Evolutionary conservation across 1,140 invertebrate genomes (phyloP).

Genomic region (Pseudomyrmex pallidus): DNA sequence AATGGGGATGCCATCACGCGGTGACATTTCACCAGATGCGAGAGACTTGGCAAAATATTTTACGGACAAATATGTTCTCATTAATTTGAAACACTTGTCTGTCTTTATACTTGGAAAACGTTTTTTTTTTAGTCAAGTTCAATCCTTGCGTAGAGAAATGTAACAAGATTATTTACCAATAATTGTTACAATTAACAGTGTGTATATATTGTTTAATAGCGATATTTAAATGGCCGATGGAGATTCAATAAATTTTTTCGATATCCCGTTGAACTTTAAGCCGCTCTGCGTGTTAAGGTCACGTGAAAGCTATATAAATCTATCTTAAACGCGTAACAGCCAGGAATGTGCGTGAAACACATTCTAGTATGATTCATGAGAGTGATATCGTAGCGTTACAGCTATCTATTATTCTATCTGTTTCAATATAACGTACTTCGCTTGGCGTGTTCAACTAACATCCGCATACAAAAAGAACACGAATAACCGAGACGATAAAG

Average conservation of each 20-base stretch:
- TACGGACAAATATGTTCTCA: no score
- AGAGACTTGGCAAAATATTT: no score
- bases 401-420: conserved; percentile 47
- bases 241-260: neutral
- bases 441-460: conserved; percentile 41
- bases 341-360: conserved; percentile 62
- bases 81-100: no score
- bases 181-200: neutral
- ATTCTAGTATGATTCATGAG: conserved; percentile 61
- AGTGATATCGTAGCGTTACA: conserved; percentile 24
- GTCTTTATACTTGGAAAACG: no score
- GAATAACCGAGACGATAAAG: conserved; percentile 6
- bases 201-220: neutral
- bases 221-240: neutral
- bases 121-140: no score
- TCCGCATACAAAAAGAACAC: neutral
- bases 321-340: conserved; percentile 50
- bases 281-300: neutral
- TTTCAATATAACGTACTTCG: conserved; percentile 28
- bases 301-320: conserved; percentile 53
- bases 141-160: no score
- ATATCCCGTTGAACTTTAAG: neutral
- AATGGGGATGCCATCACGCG: no score
- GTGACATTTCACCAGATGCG: no score
- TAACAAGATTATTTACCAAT: no score